Base-by-base conservation (phyloP, 2,888 invertebrate species). In the Iselma pallidipennis region DNA sequence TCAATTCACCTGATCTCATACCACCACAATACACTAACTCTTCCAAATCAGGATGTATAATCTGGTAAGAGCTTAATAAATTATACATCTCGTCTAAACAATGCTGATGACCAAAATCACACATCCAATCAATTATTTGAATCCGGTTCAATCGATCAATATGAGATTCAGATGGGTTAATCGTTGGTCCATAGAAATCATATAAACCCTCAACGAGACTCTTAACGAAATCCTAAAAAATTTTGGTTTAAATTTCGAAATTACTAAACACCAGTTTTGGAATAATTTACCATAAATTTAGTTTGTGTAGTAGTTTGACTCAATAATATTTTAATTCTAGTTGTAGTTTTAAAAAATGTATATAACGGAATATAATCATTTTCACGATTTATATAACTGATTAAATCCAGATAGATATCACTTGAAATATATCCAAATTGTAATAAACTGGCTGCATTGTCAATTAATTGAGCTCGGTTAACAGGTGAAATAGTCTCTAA, bases 381-480 rank as follows among this genome's bases (percentile, higher is more conserved):
- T 74, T 88, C 88, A 1, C 83, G 75, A 0, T 76, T 77, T 71
- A 91, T 78, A 75, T 90, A 91, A 6, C 78, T 76, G 1, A 87
- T 84, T 23, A 91, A 74, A 16, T 85, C 83, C 51, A 91, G 81
- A 0, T 88, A 83, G 19, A 82, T 67, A 0, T 74, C 69, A 72
- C 87, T 87, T 4, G 81, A 82, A 57, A 89, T 77, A 31, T 85
- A 79, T 26, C 86, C 87, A 59, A 86, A 84, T 55, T 85, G 81
- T 2, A 88, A 89, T 55, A 89, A 78, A 67, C 86, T 86, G 61
- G 88, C 85, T 7, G 89, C 82, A 77, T 95, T 94, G 69, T 92
- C 90, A 0, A 95, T 78, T 4, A 89, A 72, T 61, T 92, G 91
- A 0, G 91, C 92, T 42, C 94, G 84, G 78, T 91, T 92, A 5